Base-by-base conservation (phyloP, 2,888 invertebrate species). In the Trichogramma evanescens region DNA sequence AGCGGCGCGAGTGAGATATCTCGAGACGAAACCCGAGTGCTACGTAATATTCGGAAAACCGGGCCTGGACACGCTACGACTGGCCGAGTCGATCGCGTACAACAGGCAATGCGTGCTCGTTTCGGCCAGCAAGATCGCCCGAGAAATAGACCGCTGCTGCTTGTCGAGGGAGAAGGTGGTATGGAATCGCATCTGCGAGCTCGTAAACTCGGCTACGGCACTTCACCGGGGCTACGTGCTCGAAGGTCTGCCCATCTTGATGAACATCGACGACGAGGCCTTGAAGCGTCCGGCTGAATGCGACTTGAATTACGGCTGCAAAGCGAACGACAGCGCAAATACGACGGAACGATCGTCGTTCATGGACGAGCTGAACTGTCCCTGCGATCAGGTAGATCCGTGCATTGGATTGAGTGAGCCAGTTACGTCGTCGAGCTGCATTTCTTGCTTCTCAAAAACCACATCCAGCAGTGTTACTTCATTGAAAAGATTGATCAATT, bases 221-320 rank as follows among this genome's bases (percentile, higher is more conserved):
- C 72, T 77, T 67, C 83, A 86, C 68, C 78, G 84, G 69, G 88
- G 88, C 6, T 87, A 84, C 78, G 80, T 88, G 3, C 73, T 88
- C 65, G 84, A 84, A 60, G 87, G 86, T 6, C 76, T 88, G 63
- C 88, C 88, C 26, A 71, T 88, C 26, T 45, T 26, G 26, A 26
- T 26, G 26, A 26, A 26, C 45, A 45, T 45, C 45, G 10, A 45
- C n/a, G 2, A 9, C 45, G 8, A n/a, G 10, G 10, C 9, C 8
- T 9, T 2, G 10, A 45, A 45, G 45, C n/a, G 45, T 9, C 6
- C 60, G 42, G 4, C 43, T 63, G 8, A 61, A 46, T 49, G 51
- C 58, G 7, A 58, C 62, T 39, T 9, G 48, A 4, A 40, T 56
- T n/a, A 43, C 53, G 26, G 26, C 26, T 26, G 26, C 26, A 3